Conservation (phyloP, 2,113 vertebrate genomes). For the Argyrosomus japonicus region DNA sequence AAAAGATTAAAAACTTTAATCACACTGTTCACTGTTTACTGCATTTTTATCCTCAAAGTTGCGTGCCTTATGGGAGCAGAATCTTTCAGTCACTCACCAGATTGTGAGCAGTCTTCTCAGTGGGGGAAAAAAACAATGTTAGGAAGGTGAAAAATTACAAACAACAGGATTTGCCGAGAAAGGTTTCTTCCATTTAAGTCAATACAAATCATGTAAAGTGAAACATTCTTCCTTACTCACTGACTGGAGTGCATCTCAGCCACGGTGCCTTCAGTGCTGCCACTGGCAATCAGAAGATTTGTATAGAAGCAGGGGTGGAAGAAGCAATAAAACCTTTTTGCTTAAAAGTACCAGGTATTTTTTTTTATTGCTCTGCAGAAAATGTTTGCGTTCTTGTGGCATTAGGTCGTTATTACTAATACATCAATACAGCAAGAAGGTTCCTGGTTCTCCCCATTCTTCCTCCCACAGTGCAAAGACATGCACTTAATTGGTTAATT, state of each 20-base stretch:
- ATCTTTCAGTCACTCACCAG: background rate
- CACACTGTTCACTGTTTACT: background rate
- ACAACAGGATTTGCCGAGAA: background rate
- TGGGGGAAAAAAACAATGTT: background rate
- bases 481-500: too few relatives aligned
- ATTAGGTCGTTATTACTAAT: background rate
- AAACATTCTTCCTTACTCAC: background rate
- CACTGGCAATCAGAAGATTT: background rate
- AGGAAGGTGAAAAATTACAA: background rate
- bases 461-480: too few relatives aligned
- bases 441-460: too few relatives aligned
- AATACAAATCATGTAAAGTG: background rate
- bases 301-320: background rate
- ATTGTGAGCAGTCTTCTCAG: background rate
- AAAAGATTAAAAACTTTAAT: too few relatives aligned
- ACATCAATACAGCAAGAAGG: background rate
- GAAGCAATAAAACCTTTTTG: background rate
- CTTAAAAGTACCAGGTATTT: background rate
- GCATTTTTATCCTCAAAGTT: background rate
- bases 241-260: background rate
- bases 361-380: background rate
- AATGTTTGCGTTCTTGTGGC: background rate
- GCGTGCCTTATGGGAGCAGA: background rate
- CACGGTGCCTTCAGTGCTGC: background rate
- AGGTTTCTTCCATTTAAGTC: background rate